Evolutionary conservation across 2,113 vertebrate genomes (phyloP), one percentile per base, ranked within the genome.

Genomic region (Anoplopoma fimbria): DNA sequence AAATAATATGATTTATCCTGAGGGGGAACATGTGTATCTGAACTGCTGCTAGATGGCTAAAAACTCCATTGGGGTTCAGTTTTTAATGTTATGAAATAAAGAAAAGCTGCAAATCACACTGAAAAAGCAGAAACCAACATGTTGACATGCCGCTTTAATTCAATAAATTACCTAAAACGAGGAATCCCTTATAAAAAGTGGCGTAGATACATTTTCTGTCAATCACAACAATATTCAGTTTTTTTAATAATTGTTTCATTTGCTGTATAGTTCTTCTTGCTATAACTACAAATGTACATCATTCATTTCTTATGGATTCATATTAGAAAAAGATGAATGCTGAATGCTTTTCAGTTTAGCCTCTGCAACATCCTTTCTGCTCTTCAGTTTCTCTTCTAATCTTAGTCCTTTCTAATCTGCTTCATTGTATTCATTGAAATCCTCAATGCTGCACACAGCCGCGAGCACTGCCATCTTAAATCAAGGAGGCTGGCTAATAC

Each of bases 401-500:
- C 81, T 72, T 6, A 9, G 27, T 40, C 27, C 19, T 69, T 83
- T 89, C 68, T 85, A 82, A 88, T 87, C 79, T 68, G 40, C 49
- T 42, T 75, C 80, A 82, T 85, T 91, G 77, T 89, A 13, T 85
- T 88, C 60, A 36, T 29, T 36, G 80, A 87, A 89, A 86, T 91
- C 79, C 80, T 87, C 67, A 31, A 62, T 42, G 75, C 77, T 82
- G 69, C 71, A 53, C 25, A 62, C 42, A 62, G n/a, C 47, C 55
- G 70, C n/a, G 10, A 77, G 74, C 61, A 2, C 53, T n/a, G 65
- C 38, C 4, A 47, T 83, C 83, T 78, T 80, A 77, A 89, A 83
- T 86, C 40, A 82, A 86, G 64, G 63, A 83, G 72, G 67, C 42
- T 38, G 23, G 84, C 83, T 82, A 87, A 92, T 82, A 58, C 75